Evolutionary conservation across 1,140 invertebrate species (phyloP), one percentile per base, ranked within the genome.

Genomic region (Homalodisca vitripennis): DNA sequence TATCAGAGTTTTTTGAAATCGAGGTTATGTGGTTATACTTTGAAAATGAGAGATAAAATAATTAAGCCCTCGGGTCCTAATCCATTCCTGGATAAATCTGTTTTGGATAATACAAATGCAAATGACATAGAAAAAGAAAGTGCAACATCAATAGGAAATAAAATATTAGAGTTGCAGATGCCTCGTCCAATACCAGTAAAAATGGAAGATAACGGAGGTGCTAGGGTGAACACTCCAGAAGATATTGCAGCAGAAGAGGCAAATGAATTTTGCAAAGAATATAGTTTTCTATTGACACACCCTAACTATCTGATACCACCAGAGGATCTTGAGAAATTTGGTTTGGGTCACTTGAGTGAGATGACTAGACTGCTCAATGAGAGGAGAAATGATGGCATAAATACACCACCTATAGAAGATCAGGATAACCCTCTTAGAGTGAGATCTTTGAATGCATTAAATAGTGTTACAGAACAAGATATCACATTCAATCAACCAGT

Each of bases 1-100:
- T 60, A 60, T 60, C 55, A 60, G n/a, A 60, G 55, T 26, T 60
- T 60, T 60, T 60, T 60, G 27, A 60, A n/a, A 60, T 27, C 55
- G 13, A 60, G 55, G 27, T 29, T 60, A 6, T 60, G 6, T 60
- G 55, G 55, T 12, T 60, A 60, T 60, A 60, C 55, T 22, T 26
- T 60, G 24, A 60, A 26, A 60, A 13, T 27, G 29, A 60, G 55
- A 29, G n/a, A 60, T n/a, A 60, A 60, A 27, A 22, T 26, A 27
- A 29, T 6, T 12, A 60, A 60, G 29, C 55, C 55, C 1, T 10
- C 55, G 3, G 26, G 14, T 30, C 55, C 55, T 12, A 60, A 60
- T 60, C 55, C 55, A 60, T 30, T 60, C 12, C n/a, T 60, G 24
- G 55, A 60, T 24, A 60, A 30, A 60, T 27, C 55, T 60, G 55